Conservation (phyloP, 2,113 vertebrate species). For the Paraplagusia blochii region DNA sequence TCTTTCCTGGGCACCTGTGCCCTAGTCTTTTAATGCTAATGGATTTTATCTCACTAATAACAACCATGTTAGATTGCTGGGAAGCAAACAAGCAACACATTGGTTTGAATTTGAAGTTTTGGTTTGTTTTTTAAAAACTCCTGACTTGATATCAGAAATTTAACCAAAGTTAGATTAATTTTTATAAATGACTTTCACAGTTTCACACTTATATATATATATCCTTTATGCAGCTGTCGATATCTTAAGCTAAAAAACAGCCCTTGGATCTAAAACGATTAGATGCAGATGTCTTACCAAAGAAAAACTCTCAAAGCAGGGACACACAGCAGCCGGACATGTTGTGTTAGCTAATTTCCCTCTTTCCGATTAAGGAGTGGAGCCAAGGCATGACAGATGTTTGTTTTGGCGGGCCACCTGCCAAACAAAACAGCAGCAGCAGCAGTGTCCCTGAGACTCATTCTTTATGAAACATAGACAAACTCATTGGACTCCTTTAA, state of each 20-base stretch:
- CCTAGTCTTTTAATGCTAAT: too few species aligned
- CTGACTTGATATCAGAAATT: too few species aligned
- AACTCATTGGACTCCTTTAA: background rate
- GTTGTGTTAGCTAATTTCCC: conserved; percentile 62
- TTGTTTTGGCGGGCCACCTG: conserved; percentile 60
- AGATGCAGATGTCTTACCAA: conserved; percentile 17
- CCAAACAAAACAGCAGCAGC: conserved; percentile 25
- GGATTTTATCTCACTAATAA: too few species aligned
- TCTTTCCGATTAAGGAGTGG: conserved; percentile 56
- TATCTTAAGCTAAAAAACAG: conserved; percentile 22
- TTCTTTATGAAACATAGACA: conserved; percentile 27
- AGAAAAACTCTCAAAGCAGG: conserved; percentile 15
- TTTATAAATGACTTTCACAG: too few species aligned
- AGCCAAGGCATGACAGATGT: conserved; percentile 64
- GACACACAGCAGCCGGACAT: conserved; percentile 43
- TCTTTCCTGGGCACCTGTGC: too few species aligned
- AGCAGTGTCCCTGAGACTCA: conserved; percentile 33
- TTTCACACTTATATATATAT: too few species aligned
- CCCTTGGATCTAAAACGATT: conserved; percentile 32
- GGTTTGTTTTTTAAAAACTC: too few species aligned
- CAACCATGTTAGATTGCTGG: too few species aligned
- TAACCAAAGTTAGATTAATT: too few species aligned
- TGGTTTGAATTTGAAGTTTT: too few species aligned
- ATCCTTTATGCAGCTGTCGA: too few species aligned
- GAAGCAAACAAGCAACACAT: too few species aligned